Conservation (phyloP, 2,888 invertebrate genomes). For the Nipponacmea schrenckii region DNA sequence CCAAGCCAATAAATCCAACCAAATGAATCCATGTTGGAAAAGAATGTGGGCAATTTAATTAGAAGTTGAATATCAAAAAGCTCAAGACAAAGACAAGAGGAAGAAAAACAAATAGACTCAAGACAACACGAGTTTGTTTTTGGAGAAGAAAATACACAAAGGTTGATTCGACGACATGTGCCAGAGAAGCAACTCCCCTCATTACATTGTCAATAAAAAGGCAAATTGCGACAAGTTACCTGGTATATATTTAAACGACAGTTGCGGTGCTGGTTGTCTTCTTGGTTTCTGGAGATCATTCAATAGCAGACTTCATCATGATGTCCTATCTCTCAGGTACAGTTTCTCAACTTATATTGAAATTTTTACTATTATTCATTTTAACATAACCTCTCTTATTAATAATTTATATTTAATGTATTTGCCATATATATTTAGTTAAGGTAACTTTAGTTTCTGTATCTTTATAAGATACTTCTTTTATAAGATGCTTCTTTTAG, state of each 20-base stretch:
- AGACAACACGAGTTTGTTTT: conserved; percentile 7
- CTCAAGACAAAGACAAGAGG: background rate
- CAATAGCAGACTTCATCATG: conserved; percentile 8
- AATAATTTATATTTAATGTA: too few species aligned
- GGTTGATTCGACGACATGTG: conserved; percentile 3
- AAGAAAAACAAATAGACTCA: background rate
- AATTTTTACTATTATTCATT: too few species aligned
- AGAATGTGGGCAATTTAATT: conserved; percentile 1
- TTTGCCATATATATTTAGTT: too few species aligned
- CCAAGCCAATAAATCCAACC: background rate
- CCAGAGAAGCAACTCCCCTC: background rate
- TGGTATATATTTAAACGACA: conserved; percentile 2
- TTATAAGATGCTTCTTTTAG: too few species aligned
- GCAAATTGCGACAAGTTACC: background rate
- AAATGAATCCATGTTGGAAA: background rate
- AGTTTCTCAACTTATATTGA: too few species aligned
- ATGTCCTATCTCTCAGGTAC: conserved; percentile 3
- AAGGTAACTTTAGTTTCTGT: too few species aligned
- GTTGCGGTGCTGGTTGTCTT: background rate
- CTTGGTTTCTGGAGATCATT: conserved; percentile 3
- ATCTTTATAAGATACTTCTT: too few species aligned
- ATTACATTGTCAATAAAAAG: conserved; percentile 5
- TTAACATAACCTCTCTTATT: too few species aligned
- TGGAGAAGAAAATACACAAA: conserved; percentile 6
- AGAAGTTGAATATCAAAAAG: background rate